These are phyloP conservation scores for Aphidius gifuensis DNA, from an alignment of 1,140 invertebrate genomes.

Conservation along the genomic window DNA sequence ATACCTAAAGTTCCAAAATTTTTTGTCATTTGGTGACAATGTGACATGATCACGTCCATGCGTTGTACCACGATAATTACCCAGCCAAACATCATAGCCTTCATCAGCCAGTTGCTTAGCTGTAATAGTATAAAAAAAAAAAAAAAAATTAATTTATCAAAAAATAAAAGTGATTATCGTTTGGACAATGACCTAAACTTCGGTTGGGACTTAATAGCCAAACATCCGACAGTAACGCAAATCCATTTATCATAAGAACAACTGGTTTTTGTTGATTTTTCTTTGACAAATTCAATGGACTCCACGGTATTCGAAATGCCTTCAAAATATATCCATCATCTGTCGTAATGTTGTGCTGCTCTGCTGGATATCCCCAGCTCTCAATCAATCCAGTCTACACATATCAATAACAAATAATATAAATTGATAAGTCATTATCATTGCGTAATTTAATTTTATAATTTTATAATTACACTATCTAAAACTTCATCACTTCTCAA, in stretches of 20 bases:
- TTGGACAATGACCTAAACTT: neutral
- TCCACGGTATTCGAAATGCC: neutral
- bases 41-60: slow-evolving; percentile 46
- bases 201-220: neutral
- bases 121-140: slow-evolving; percentile 17
- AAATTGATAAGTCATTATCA: no score
- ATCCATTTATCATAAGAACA: neutral
- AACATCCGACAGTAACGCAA: neutral
- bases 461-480: no score
- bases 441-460: no score
- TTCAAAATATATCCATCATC: neutral
- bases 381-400: neutral
- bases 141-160: neutral
- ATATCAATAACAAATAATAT: no score
- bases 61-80: slow-evolving; percentile 53
- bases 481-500: no score
- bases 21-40: slow-evolving; percentile 37
- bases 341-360: neutral
- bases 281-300: neutral
- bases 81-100: slow-evolving; percentile 57
- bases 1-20: slow-evolving; percentile 55
- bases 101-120: slow-evolving; percentile 37
- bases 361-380: neutral
- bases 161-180: no score
- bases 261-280: neutral